Evolutionary conservation across 1,140 invertebrate genomes (phyloP).

Genomic region (Papilio polytes): DNA sequence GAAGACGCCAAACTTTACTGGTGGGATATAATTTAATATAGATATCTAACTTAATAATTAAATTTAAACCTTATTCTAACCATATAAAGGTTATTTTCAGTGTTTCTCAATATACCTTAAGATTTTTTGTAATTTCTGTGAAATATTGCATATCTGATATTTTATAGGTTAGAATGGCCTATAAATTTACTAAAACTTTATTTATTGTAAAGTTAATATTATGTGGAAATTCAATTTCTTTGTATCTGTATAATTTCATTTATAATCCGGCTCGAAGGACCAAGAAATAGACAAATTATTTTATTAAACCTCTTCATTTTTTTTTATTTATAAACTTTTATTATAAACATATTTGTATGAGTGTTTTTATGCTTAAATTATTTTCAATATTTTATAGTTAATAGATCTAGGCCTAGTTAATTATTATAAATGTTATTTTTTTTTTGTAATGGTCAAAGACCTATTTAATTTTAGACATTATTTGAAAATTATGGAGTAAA

Average conservation of each 20-base stretch:
- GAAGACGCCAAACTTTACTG: constrained; percentile 86
- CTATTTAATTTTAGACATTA: not conserved
- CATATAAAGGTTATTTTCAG: not conserved
- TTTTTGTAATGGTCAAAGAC: constrained; percentile 3
- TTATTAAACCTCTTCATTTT: not conserved
- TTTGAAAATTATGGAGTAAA: not conserved
- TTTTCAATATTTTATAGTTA: not conserved
- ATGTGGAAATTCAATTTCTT: too few species aligned
- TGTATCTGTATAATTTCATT: too few species aligned
- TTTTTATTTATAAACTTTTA: not conserved
- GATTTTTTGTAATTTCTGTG: not conserved
- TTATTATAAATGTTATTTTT: not conserved
- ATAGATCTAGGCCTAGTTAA: not conserved
- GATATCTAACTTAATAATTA: not conserved
- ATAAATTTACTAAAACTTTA: not conserved
- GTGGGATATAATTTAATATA: constrained; percentile 49
- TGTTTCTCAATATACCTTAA: not conserved
- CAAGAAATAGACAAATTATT: not conserved
- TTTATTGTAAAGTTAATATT: not conserved
- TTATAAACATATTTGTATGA: too few species aligned
- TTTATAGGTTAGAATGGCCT: not conserved
- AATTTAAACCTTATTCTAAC: not conserved
- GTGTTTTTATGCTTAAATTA: not conserved
- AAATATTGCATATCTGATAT: not conserved
- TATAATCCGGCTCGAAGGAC: not conserved